Conservation (phyloP, 2,113 vertebrate genomes). For the Ornithorhynchus anatinus region DNA sequence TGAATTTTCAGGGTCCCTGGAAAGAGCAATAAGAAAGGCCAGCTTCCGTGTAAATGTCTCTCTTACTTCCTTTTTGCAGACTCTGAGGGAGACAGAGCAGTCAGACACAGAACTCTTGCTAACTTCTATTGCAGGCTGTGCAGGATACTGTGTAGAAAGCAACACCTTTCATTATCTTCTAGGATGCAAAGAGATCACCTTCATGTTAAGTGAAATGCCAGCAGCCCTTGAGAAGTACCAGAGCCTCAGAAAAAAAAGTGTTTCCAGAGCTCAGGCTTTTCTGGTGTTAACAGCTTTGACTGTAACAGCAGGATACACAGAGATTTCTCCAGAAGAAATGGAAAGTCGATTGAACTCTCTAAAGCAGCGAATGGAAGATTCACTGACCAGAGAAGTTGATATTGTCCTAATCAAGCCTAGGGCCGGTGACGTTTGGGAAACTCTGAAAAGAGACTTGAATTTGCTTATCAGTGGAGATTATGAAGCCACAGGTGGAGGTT, state of each 20-base stretch:
- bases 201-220: constrained; percentile 44
- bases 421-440: constrained; percentile 9
- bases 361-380: neutral
- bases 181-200: constrained; percentile 47
- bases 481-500: neutral
- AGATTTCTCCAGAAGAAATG: constrained; percentile 49
- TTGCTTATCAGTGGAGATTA: neutral
- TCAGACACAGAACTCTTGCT: constrained; percentile 54
- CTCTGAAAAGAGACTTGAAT: constrained; percentile 45
- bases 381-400: constrained; percentile 17
- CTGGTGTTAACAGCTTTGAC: constrained; percentile 55
- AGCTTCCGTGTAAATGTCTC: constrained; percentile 5
- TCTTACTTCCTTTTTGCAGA: constrained; percentile 43
- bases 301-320: neutral
- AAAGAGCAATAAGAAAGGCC: constrained; percentile 32
- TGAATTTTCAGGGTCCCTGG: neutral
- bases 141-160: constrained; percentile 41
- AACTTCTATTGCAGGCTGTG: constrained; percentile 34
- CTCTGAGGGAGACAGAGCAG: constrained; percentile 29
- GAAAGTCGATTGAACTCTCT: constrained; percentile 37
- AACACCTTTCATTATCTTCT: constrained; percentile 54
- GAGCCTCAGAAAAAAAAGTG: constrained; percentile 44
- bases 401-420: constrained; percentile 30
- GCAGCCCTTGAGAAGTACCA: constrained; percentile 18
- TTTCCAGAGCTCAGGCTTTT: constrained; percentile 57